Evolutionary conservation across 2,888 invertebrate genomes (phyloP).

Genomic region (Orthosia cruda): DNA sequence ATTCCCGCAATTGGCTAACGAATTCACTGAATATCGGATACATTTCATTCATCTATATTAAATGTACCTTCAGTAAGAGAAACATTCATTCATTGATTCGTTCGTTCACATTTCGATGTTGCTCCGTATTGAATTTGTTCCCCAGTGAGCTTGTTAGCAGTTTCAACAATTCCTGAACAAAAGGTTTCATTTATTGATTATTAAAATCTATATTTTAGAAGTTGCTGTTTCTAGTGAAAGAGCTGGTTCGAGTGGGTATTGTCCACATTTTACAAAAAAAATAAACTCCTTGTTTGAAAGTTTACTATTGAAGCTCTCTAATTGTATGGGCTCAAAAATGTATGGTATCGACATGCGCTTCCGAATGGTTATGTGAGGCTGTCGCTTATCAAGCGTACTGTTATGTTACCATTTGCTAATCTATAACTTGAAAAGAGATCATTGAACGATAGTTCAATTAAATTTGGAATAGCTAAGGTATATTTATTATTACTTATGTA

Average conservation of each 20-base stretch:
- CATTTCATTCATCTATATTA: slow-evolving; percentile 49
- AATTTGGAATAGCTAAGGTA: background rate
- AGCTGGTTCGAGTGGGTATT: background rate
- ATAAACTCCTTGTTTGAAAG: no score
- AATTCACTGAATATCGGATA: slow-evolving; percentile 40
- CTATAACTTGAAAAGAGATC: background rate
- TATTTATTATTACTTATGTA: background rate
- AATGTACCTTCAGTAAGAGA: slow-evolving; percentile 30
- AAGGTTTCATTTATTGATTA: slow-evolving; percentile 62
- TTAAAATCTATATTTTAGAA: background rate
- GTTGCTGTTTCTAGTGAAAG: background rate
- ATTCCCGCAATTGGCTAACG: slow-evolving; percentile 13
- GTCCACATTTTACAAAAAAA: no score
- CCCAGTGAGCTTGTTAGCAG: slow-evolving; percentile 75
- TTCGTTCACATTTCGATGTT: slow-evolving; percentile 58
- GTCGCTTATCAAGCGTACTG: no score
- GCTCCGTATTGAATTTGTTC: slow-evolving; percentile 65
- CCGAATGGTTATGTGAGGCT: no score
- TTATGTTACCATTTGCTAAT: background rate
- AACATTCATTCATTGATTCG: slow-evolving; percentile 31
- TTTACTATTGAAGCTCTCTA: no score
- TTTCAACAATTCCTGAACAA: slow-evolving; percentile 35
- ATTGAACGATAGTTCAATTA: slow-evolving; percentile 1
- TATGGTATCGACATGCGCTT: no score
- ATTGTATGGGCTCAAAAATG: no score